Conservation (phyloP, 2,797 vertebrate genomes). For the Carapus acus region DNA sequence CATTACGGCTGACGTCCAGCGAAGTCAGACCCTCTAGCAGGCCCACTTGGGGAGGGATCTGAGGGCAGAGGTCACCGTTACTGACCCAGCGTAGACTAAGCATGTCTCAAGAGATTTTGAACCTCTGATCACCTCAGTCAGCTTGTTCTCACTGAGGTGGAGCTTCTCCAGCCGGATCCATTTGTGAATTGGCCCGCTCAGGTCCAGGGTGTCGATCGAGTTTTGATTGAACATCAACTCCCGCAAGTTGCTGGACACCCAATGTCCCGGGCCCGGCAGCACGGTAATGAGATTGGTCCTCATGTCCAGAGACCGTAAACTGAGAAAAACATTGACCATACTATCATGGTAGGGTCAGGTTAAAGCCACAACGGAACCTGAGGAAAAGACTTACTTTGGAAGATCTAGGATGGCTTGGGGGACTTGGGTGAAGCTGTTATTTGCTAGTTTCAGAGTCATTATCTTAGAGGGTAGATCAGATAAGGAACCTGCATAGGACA, state of each 20-base stretch:
- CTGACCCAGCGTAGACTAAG: no score
- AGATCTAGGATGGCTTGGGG: constrained; percentile 79
- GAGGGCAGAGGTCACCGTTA: background rate
- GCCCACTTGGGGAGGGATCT: constrained; percentile 92
- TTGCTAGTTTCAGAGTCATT: constrained; percentile 83
- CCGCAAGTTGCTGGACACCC: constrained; percentile 84
- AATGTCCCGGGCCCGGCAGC: constrained; percentile 78
- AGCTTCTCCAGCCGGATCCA: constrained; percentile 93
- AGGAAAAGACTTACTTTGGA: constrained; percentile 79
- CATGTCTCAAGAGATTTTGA: no score
- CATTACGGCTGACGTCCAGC: constrained; percentile 87
- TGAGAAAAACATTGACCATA: no score
- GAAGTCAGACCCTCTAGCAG: constrained; percentile 86
- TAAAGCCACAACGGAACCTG: background rate
- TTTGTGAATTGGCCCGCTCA: constrained; percentile 76
- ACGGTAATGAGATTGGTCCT: constrained; percentile 78
- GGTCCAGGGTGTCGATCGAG: constrained; percentile 78
- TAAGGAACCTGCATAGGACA: constrained; percentile 69
- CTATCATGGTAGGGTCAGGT: no score
- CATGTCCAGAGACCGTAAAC: constrained; percentile 87
- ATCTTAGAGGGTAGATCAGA: constrained; percentile 78
- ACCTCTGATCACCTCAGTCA: constrained; percentile 76
- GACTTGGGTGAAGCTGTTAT: constrained; percentile 79
- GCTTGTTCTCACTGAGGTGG: constrained; percentile 84
- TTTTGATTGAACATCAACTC: constrained; percentile 91